Percentiles rank a stretch among this genome's conserved stretches.
phyloP scores from a whole-genome alignment of 2,888 invertebrate species.

The Pilophorus perplexus region DNA sequence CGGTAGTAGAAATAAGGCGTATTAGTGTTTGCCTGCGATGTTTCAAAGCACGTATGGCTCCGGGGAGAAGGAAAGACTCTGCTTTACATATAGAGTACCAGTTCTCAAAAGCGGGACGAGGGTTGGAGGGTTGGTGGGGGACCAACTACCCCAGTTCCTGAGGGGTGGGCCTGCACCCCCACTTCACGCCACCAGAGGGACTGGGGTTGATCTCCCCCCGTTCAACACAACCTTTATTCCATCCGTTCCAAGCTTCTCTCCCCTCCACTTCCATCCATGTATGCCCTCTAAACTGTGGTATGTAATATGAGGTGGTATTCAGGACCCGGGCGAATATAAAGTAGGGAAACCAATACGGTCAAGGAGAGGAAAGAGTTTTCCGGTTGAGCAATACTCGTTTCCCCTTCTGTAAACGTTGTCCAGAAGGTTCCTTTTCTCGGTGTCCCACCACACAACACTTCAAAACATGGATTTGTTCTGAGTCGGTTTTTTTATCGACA shows the following conservation, averaged over 20 bases:
- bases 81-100: slow-evolving; percentile 40
- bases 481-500: too few relatives aligned
- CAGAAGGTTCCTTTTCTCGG: slow-evolving; percentile 16
- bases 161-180: background rate
- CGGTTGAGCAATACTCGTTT: slow-evolving; percentile 26
- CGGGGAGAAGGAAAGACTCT: slow-evolving; percentile 14
- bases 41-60: background rate
- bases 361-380: slow-evolving; percentile 33
- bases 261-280: background rate
- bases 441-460: background rate
- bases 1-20: background rate
- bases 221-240: slow-evolving; percentile 17
- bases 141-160: too few relatives aligned
- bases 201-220: background rate
- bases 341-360: slow-evolving; percentile 42
- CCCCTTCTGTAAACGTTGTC: slow-evolving; percentile 27
- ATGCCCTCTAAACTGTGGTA: slow-evolving; percentile 38
- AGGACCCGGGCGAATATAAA: slow-evolving; percentile 39
- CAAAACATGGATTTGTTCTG: too few relatives aligned
- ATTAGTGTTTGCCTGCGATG: background rate
- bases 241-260: background rate
- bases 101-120: background rate
- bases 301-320: slow-evolving; percentile 41
- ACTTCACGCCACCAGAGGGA: too few relatives aligned
- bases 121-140: background rate